Evolutionary conservation across 1,140 invertebrate genomes (phyloP).

Genomic region (Zaprionus ghesquierei): DNA sequence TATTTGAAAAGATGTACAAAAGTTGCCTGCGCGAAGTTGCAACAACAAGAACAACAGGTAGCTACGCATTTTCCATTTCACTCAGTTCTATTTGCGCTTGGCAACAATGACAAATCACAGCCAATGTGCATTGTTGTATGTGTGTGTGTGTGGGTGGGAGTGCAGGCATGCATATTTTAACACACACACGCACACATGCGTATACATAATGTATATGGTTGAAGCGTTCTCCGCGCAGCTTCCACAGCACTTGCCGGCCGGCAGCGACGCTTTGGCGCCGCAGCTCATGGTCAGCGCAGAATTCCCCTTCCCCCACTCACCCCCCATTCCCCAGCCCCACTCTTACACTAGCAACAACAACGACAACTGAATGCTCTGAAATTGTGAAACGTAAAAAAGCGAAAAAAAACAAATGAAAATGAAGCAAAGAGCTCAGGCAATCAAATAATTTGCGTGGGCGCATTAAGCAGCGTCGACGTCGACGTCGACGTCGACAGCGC

Average conservation of each 20-base stretch:
- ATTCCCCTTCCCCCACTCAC: not conserved
- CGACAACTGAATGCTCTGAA: too few species aligned
- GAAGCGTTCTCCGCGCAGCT: not conserved
- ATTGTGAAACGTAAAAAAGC: too few species aligned
- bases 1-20: not conserved
- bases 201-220: not conserved
- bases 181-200: not conserved
- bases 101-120: constrained; percentile 7
- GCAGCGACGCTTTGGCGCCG: not conserved
- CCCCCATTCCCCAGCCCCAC: not conserved
- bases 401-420: constrained; percentile 8
- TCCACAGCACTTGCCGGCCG: constrained; percentile 2
- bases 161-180: not conserved
- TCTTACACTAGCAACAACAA: too few species aligned
- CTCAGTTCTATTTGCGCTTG: constrained; percentile 9
- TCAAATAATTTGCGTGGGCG: constrained; percentile 46
- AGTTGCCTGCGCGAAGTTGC: not conserved
- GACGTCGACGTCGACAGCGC: not conserved
- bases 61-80: constrained; percentile 27
- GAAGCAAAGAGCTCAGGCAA: constrained; percentile 7
- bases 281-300: constrained; percentile 4
- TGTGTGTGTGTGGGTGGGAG: not conserved
- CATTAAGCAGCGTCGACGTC: not conserved
- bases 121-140: not conserved
- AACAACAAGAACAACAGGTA: constrained; percentile 24